Conservation (phyloP, 2,113 vertebrate species). For the Okapia johnstoni region DNA sequence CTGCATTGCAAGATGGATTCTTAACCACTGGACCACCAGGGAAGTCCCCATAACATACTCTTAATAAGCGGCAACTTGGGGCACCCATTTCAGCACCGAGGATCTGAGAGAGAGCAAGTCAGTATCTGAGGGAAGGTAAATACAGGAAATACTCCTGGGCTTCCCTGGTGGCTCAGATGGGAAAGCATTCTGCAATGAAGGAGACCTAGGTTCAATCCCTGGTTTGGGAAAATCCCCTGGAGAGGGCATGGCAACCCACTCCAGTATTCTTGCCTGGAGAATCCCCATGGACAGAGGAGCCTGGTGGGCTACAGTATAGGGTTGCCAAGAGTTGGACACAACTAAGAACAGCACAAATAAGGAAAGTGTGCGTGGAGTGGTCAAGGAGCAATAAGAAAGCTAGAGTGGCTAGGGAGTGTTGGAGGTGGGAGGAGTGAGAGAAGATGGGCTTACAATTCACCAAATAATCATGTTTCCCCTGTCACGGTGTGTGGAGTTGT, state of each 20-base stretch:
- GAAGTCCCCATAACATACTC: neutral
- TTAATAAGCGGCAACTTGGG: neutral
- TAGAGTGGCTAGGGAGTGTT: neutral
- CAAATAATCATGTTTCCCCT: neutral
- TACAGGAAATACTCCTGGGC: neutral
- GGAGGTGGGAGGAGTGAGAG: neutral
- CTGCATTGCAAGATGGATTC: neutral
- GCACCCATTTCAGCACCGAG: neutral
- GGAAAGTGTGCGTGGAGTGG: neutral
- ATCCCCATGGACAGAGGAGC: neutral
- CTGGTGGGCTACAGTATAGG: neutral
- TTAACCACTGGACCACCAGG: neutral
- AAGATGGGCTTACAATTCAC: neutral
- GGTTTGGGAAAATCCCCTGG: neutral
- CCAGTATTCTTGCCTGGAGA: neutral
- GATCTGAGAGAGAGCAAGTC: neutral
- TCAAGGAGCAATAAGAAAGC: neutral
- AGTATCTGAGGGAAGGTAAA: neutral
- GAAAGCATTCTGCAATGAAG: neutral
- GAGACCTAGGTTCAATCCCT: neutral
- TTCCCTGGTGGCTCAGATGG: neutral
- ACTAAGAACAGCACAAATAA: neutral
- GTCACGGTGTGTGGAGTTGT: neutral
- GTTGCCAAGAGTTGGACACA: neutral
- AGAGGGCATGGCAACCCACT: neutral